A percentile compares a stretch with the other conserved stretches of the same genome.
Evolutionary conservation across 2,113 vertebrate genomes (phyloP).

Genomic region (Rhinogobius similis): DNA sequence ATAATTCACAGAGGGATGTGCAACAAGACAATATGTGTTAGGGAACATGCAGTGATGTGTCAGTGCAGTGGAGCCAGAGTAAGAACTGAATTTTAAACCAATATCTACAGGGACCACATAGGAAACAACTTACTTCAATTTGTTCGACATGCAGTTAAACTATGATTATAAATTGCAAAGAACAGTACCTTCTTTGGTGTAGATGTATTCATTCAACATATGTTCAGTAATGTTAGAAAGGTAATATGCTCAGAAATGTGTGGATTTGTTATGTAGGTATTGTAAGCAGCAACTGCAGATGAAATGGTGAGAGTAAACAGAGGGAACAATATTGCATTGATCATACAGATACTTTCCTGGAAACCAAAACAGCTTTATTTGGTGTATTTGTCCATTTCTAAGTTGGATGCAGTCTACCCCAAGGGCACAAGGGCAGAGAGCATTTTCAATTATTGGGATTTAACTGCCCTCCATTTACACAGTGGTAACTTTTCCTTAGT

Average conservation of each 20-base stretch:
- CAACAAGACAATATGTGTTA: slow-evolving; percentile 31
- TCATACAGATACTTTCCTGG: neutral
- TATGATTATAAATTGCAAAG: slow-evolving; percentile 2
- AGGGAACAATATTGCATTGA: neutral
- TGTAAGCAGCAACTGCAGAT: neutral
- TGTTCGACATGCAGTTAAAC: slow-evolving; percentile 1
- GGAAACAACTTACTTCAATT: neutral
- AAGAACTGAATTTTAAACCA: slow-evolving; percentile 37
- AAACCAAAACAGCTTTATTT: neutral
- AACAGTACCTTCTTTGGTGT: neutral
- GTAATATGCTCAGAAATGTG: neutral
- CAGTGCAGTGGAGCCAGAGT: slow-evolving; percentile 33
- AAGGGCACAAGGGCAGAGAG: neutral
- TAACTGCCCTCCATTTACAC: neutral
- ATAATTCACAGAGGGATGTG: slow-evolving; percentile 67
- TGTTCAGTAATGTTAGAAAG: too few relatives aligned
- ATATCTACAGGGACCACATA: slow-evolving; percentile 17
- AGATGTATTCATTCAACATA: neutral
- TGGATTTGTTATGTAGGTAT: neutral
- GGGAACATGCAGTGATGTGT: slow-evolving; percentile 37
- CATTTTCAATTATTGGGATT: neutral
- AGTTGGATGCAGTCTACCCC: neutral
- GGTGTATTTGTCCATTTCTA: neutral
- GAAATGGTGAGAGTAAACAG: neutral
- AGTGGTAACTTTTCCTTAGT: neutral